Conservation (phyloP, 2,113 vertebrate genomes). For the Caloenas nicobarica region DNA sequence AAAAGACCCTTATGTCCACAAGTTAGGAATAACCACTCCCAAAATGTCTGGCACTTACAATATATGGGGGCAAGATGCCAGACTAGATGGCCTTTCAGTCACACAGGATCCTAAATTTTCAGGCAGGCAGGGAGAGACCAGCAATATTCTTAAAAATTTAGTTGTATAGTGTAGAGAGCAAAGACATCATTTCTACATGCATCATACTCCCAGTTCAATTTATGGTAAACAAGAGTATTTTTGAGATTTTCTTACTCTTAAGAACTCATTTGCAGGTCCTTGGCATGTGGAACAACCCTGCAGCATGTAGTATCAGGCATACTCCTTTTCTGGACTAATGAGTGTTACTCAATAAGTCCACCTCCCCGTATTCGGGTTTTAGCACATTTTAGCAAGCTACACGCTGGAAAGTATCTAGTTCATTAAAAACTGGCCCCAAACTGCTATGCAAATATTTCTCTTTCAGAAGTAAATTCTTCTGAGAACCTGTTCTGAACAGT, state of each 20-base stretch:
- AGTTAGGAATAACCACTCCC: neutral
- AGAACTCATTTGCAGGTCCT: neutral
- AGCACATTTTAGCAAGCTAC: neutral
- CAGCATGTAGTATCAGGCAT: neutral
- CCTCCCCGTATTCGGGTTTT: neutral
- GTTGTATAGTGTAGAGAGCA: neutral
- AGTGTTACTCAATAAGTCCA: neutral
- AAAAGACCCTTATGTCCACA: neutral
- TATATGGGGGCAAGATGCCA: neutral
- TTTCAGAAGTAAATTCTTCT: conserved; percentile 1
- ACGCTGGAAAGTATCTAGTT: neutral
- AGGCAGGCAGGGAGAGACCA: neutral
- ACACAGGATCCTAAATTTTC: neutral
- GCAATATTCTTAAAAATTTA: neutral
- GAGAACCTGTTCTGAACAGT: conserved; percentile 9
- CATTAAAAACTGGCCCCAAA: neutral
- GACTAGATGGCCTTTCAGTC: neutral
- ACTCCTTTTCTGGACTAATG: neutral
- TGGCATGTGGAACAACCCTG: neutral
- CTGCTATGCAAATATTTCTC: neutral
- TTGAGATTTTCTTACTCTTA: neutral
- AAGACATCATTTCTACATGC: neutral
- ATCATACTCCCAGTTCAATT: neutral
- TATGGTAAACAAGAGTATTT: neutral
- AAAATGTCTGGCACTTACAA: neutral